Conservation (phyloP, 2,113 vertebrate species). For the Labeo rohita region DNA sequence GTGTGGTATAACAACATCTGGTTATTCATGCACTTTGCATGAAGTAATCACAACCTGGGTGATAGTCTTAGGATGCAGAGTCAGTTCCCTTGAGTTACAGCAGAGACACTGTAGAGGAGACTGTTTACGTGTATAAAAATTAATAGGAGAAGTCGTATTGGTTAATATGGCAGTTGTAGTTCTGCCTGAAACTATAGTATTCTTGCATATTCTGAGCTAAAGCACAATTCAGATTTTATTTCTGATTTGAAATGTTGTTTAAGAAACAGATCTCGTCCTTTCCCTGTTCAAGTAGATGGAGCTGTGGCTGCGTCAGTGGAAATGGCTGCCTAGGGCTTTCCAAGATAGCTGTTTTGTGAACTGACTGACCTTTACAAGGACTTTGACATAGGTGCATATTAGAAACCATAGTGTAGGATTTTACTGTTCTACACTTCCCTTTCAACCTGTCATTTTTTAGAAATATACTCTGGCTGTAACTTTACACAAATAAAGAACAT, state of each 20-base stretch:
- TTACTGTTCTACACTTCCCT: not conserved
- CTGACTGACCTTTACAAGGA: not conserved
- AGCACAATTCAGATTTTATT: not conserved
- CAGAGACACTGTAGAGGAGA: not conserved
- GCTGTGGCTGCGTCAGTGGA: not conserved
- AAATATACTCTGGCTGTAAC: not conserved
- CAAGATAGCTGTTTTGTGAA: not conserved
- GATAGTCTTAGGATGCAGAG: not conserved
- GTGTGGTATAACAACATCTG: constrained; percentile 15
- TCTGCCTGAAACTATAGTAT: not conserved
- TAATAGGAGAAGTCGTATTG: not conserved
- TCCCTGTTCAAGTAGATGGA: not conserved
- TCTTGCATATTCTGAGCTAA: not conserved
- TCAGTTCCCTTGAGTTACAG: not conserved
- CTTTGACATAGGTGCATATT: not conserved
- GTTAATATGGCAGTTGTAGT: not conserved
- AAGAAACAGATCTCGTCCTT: not conserved
- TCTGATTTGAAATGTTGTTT: not conserved
- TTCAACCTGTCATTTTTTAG: not conserved
- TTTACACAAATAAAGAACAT: not conserved
- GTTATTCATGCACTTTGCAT: not conserved
- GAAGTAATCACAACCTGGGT: not conserved
- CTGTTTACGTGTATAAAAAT: not conserved
- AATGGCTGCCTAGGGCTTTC: not conserved
- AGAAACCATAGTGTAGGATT: not conserved